Evolutionary conservation across 2,888 invertebrate species (phyloP), one percentile per base, ranked within the genome.

Genomic region (Ochropacha duplaris): DNA sequence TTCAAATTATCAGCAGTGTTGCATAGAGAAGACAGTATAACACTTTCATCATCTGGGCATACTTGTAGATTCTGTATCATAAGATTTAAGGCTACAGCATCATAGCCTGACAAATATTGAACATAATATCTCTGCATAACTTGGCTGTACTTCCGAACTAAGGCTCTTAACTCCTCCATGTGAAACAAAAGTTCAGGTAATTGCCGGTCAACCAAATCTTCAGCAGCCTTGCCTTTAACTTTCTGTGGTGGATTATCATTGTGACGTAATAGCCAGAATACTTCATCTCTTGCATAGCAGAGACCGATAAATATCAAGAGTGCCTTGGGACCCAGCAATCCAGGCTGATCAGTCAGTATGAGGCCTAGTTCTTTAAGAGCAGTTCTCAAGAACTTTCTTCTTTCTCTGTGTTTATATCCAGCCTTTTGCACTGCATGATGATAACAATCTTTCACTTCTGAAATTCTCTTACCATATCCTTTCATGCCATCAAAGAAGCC

Each of bases 111-210:
- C 57, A 99, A 93, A 92, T 99, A 99, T 88, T 99, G 99, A 26
- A 99, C 97, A 88, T 99, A 99, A 86, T 99, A 99, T 65, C 99
- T 94, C 87, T 99, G 99, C 93, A 99, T 96, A 9, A 99, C 98
- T 92, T 98, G 98, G 73, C 97, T 97, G 85, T 99, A 99, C 84
- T 99, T 99, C 64, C 98, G 95, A 4, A 99, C 98, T 56, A 99
- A 92, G 24, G 97, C 98, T 75, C 99, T 94, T 55, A 99, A 88
- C 86, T 99, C 99, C 84, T 99, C 99, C 96, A 99, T 99, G 80
- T 99, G 99, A 81, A 99, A 99, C 9, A 99, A 91, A 50, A 99
- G 91, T 86, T 99, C 99, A 1, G 99, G 99, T 50, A 99, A 93
- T 82, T 99, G 99, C 57, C 99, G 94, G 84, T 99, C 99, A 0